Conservation (phyloP, 92 coral and sea anemone species). For the Heliopora coerulea region DNA sequence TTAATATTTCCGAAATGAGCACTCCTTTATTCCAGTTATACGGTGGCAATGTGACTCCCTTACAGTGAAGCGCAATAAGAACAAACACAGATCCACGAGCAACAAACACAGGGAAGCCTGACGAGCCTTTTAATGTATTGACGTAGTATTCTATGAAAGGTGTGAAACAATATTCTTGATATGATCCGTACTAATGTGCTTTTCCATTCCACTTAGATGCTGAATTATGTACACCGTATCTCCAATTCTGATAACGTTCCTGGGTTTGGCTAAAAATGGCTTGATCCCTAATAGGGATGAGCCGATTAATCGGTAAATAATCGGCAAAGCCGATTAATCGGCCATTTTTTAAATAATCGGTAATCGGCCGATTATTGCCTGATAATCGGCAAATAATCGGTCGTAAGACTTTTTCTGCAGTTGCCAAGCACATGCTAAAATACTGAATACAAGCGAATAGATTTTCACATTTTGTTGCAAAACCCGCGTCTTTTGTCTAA, state of each 20-base stretch:
- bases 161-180: conserved; percentile 16
- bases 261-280: conserved; percentile 15
- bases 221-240: conserved; percentile 33
- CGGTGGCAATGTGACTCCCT: neutral
- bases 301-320: too few relatives aligned
- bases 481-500: too few relatives aligned
- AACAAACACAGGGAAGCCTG: conserved; percentile 32
- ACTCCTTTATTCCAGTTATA: conserved; percentile 23
- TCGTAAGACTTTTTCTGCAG: too few relatives aligned
- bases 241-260: neutral
- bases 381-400: too few relatives aligned
- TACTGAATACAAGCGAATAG: too few relatives aligned
- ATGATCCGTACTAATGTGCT: conserved; percentile 14
- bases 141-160: conserved; percentile 32
- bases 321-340: too few relatives aligned
- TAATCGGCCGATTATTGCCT: too few relatives aligned
- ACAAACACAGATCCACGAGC: neutral
- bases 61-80: conserved; percentile 26
- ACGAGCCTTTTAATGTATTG: conserved; percentile 26
- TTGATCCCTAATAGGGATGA: too few relatives aligned
- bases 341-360: too few relatives aligned
- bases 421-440: too few relatives aligned
- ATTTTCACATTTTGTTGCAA: too few relatives aligned
- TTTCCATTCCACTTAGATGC: conserved; percentile 13
- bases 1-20: conserved; percentile 18